Evolutionary conservation across 2,888 invertebrate species (phyloP), one percentile per base, ranked within the genome.

Genomic region (Brenthis daphne): DNA sequence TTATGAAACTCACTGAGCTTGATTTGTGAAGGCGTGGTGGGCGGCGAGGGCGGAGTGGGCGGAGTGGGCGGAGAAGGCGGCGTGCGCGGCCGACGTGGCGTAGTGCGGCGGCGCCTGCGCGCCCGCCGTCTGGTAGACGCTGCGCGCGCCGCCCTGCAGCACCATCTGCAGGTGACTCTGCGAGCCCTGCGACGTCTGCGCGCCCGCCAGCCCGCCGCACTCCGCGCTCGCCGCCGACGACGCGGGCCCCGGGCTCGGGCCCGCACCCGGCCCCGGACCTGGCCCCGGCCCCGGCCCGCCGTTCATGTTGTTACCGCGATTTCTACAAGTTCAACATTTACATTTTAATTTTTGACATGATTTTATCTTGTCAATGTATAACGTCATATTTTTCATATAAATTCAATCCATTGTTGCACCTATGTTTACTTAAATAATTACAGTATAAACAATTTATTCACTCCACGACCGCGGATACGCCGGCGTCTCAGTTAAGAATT

Each of bases 121-220:
- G 67, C 79, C 74, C 69, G 77, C 69, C 51, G 67, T 71, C 58
- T 85, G 82, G 82, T 84, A 85, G 63, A 79, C 74, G 74, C 80
- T 80, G 66, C 84, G 83, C 57, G 82, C 81, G 75, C 89, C 89
- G 75, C 89, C 89, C 76, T 93, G 92, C 77, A 94, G 88, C 77
- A 92, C 92, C 82, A 89, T 87, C 77, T 93, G 93, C 75, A 93
- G 84, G 75, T 92, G 92, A 76, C 90, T 88, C 76, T 84, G 82
- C 72, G 77, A 51, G 60, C 69, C 54, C 68, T 67, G 69, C 74
- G 64, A 74, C 66, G 67, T 65, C 68, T 68, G 58, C 54, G 56
- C 75, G 66, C 73, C 78, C 68, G 54, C 58, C 71, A 72, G 63
- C 55, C 54, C 29, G 55, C 61, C n/a, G 50, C 57, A 77, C 77